phyloP scores from a whole-genome alignment of 2,888 invertebrate genomes.

The Athalia cordata region DNA sequence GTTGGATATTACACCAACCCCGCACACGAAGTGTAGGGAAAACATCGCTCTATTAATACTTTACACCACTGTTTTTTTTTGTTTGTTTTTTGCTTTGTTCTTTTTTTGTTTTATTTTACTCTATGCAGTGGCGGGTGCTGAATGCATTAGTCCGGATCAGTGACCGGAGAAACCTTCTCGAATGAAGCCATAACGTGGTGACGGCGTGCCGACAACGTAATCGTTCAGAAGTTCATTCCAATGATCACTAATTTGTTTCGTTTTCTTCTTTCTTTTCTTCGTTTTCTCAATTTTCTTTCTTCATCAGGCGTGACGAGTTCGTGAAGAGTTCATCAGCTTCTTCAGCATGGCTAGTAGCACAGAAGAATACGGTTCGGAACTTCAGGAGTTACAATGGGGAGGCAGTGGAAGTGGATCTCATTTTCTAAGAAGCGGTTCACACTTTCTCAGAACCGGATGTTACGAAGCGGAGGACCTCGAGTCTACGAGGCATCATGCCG shows the following conservation, averaged over 20 bases:
- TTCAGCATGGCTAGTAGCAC: slow-evolving; percentile 69
- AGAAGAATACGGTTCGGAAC: slow-evolving; percentile 71
- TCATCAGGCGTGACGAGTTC: slow-evolving; percentile 29
- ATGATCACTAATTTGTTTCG: no score
- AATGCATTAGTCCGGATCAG: slow-evolving; percentile 48
- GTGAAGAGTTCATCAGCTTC: not conserved
- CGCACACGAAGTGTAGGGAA: no score
- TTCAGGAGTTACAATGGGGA: slow-evolving; percentile 71
- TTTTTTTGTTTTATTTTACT: not conserved
- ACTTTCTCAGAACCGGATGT: slow-evolving; percentile 74
- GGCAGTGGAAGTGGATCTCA: slow-evolving; percentile 64
- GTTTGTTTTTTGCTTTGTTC: not conserved
- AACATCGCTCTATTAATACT: no score
- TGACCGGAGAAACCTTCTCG: slow-evolving; percentile 50
- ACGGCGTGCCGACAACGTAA: slow-evolving; percentile 22
- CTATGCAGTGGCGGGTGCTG: not conserved
- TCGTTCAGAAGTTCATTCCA: slow-evolving; percentile 26
- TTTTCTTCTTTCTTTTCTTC: not conserved
- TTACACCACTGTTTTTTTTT: no score
- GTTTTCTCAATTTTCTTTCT: not conserved
- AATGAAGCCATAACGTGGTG: slow-evolving; percentile 50
- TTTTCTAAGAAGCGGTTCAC: slow-evolving; percentile 63
- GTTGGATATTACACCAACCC: not conserved
- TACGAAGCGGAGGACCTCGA: slow-evolving; percentile 72
- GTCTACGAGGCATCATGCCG: slow-evolving; percentile 76